phyloP scores from a whole-genome alignment of 1,140 invertebrate species.

The Liolophura sinensis region DNA sequence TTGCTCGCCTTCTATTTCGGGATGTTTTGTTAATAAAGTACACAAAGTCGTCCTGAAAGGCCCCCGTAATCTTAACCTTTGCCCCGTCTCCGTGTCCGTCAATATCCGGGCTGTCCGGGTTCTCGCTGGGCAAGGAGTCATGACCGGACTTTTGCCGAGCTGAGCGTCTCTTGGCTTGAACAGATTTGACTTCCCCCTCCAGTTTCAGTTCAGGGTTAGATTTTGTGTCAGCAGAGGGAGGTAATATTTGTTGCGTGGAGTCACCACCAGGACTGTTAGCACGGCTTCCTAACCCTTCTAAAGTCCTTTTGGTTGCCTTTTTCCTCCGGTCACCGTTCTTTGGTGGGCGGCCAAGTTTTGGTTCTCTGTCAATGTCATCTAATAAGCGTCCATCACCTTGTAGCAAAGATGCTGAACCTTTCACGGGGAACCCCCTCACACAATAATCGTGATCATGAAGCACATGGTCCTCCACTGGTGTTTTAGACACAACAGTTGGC shows the following conservation, averaged over 20 bases:
- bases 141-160: constrained; percentile 14
- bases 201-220: not conserved
- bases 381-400: too few species aligned
- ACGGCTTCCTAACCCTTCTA: too few species aligned
- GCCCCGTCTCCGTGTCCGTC: constrained; percentile 33
- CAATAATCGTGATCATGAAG: too few species aligned
- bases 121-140: constrained; percentile 17
- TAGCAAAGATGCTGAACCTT: too few species aligned
- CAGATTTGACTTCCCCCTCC: not conserved
- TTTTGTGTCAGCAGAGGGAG: not conserved
- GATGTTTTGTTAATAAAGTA: constrained; percentile 49
- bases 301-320: too few species aligned
- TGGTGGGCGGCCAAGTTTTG: too few species aligned
- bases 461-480: too few species aligned
- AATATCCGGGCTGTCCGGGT: constrained; percentile 29
- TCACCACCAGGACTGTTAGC: not conserved
- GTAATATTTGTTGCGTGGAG: not conserved
- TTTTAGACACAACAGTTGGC: too few species aligned
- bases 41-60: constrained; percentile 50
- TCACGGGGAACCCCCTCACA: too few species aligned
- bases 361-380: too few species aligned
- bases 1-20: constrained; percentile 34
- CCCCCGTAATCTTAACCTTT: constrained; percentile 52
- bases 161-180: constrained; percentile 13
- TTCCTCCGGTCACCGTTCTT: too few species aligned